Conservation (phyloP, 2,888 invertebrate species). For the Diloba caeruleocephala region DNA sequence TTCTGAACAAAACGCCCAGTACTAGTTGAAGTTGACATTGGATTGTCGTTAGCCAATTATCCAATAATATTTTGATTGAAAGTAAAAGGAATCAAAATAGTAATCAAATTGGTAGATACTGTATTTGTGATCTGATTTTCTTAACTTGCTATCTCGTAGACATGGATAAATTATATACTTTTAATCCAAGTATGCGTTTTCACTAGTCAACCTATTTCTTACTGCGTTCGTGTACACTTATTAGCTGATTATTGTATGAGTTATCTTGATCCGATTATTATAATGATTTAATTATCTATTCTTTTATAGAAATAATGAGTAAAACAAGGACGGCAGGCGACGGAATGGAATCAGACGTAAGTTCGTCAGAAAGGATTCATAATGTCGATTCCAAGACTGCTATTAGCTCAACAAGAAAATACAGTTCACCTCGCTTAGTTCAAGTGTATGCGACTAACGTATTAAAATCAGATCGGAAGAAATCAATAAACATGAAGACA, state of each 20-base stretch:
- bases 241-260: conserved; percentile 32
- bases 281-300: conserved; percentile 20
- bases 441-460: conserved; percentile 90
- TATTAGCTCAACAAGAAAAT: conserved; percentile 58
- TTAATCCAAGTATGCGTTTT: conserved; percentile 68
- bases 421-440: conserved; percentile 71
- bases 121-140: conserved; percentile 30
- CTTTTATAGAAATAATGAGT: conserved; percentile 75
- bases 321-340: conserved; percentile 92
- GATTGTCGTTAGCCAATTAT: too few species aligned
- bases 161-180: conserved; percentile 68
- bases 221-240: conserved; percentile 42
- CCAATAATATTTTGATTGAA: too few species aligned
- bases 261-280: conserved; percentile 22
- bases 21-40: too few species aligned
- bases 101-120: conserved; percentile 35
- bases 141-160: conserved; percentile 25
- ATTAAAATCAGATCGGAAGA: conserved; percentile 88
- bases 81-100: too few species aligned
- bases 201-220: conserved; percentile 24
- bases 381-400: conserved; percentile 47
- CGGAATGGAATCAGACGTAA: conserved; percentile 92
- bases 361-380: conserved; percentile 61
- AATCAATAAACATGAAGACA: conserved; percentile 89
- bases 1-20: too few species aligned